Evolutionary conservation across 2,113 vertebrate genomes (phyloP), one percentile per base, ranked within the genome.

Genomic region (Seriola aureovittata): DNA sequence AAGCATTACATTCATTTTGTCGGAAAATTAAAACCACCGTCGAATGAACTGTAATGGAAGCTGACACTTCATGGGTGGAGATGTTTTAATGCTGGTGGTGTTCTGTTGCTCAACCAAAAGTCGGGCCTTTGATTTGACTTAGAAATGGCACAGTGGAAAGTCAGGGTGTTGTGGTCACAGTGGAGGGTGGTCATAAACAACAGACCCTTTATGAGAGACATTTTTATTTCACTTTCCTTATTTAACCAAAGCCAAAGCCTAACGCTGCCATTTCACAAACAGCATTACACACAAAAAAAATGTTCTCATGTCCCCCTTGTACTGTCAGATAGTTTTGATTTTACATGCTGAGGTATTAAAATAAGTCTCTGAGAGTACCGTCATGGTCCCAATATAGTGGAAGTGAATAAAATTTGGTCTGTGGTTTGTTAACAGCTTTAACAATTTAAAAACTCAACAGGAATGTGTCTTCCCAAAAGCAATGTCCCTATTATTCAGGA

Each of bases 121-220:
- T 25, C 23, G n/a, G 13, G 48, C 6, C 59, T 42, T 65, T 38
- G 48, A 48, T 48, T 65, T 13, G 32, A 44, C 23, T 3, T 1
- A 38, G 16, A 85, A 76, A 66, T 21, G 52, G 44, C 21, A 44
- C 14, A n/a, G 16, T 68, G 84, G 78, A 85, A 81, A 77, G 68
- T 38, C 54, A 5, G 21, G 34, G n/a, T 3, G 67, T 23, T 66
- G 78, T 17, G 60, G 66, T 44, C 50, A 3, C 9, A 17, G 57
- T 4, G 11, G 72, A 71, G 21, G 36, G 8, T 12, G 40, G 19
- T 48, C 40, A 57, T n/a, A 14, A 19, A 50, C 38, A 46, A 29
- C 16, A 1, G 1, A 6, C 23, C 7, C 36, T 54, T 64, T 8
- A 54, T 13, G 23, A 29, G 0, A 38, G 52, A 38, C 17, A 0